These are phyloP conservation scores for Melanerpes aurifrons DNA, from an alignment of 2,113 vertebrate species.

Conservation along the genomic window DNA sequence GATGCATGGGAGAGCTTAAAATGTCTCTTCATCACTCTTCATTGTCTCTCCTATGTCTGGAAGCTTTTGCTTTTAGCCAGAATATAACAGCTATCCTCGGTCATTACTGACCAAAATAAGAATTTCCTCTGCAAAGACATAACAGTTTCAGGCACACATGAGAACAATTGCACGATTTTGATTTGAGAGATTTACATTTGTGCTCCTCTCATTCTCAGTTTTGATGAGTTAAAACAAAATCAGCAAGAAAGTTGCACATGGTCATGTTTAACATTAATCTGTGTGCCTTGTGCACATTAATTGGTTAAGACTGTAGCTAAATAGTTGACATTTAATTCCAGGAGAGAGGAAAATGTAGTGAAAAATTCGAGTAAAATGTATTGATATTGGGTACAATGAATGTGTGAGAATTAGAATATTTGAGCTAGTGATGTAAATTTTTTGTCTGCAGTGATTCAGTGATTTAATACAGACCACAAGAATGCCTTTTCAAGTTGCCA, in stretches of 20 bases:
- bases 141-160: not conserved
- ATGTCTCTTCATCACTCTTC: not conserved
- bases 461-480: conserved; percentile 33
- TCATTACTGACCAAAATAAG: not conserved
- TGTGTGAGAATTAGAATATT: not conserved
- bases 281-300: not conserved
- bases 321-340: not conserved
- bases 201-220: not conserved
- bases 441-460: not conserved
- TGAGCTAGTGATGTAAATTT: not conserved
- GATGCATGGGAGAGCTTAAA: not conserved
- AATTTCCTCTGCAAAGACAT: not conserved
- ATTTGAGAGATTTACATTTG: not conserved
- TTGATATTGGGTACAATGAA: not conserved
- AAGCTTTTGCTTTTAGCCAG: not conserved
- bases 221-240: not conserved
- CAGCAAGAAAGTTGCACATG: not conserved
- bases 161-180: not conserved
- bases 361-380: not conserved
- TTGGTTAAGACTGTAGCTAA: not conserved
- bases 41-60: accelerated
- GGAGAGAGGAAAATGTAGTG: not conserved
- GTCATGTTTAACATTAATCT: not conserved
- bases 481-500: conserved; percentile 22
- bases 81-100: not conserved